These are phyloP conservation scores for Pseudomyrmex flavicornis DNA, from an alignment of 1,140 invertebrate genomes.

Conservation along the genomic window DNA sequence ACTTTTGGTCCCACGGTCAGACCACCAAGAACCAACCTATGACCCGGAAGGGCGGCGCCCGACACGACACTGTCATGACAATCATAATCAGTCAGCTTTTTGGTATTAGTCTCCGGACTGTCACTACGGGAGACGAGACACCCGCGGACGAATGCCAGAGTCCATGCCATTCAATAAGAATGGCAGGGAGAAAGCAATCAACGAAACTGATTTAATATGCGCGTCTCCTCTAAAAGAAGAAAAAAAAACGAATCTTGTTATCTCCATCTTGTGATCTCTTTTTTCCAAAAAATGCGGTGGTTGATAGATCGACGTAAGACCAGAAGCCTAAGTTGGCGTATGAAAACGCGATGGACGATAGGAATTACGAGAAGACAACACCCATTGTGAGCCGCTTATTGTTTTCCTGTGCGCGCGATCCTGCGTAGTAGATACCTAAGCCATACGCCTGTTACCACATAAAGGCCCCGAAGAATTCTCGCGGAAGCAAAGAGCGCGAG, in stretches of 20 bases:
- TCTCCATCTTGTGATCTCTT: slow-evolving; percentile 31
- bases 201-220: slow-evolving; percentile 57
- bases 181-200: slow-evolving; percentile 50
- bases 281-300: slow-evolving; percentile 8
- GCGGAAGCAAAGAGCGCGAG: slow-evolving; percentile 49
- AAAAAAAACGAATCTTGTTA: slow-evolving; percentile 46
- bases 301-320: slow-evolving; percentile 50
- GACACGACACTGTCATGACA: slow-evolving; percentile 73
- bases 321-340: slow-evolving; percentile 30
- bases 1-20: slow-evolving; percentile 66
- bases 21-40: slow-evolving; percentile 69
- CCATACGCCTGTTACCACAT: slow-evolving; percentile 30
- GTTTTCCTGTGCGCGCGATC: not conserved
- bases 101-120: slow-evolving; percentile 58
- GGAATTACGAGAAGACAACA: slow-evolving; percentile 54
- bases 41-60: slow-evolving; percentile 74
- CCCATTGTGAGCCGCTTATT: slow-evolving; percentile 39
- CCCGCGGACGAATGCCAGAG: slow-evolving; percentile 63
- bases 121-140: slow-evolving; percentile 73
- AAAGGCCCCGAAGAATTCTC: slow-evolving; percentile 54
- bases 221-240: not conserved
- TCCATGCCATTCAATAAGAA: slow-evolving; percentile 55
- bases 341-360: slow-evolving; percentile 47
- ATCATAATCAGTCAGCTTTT: slow-evolving; percentile 76
- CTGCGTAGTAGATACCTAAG: slow-evolving; percentile 19